A percentile compares a stretch with the other conserved stretches of the same genome.
phyloP scores from a whole-genome alignment of 2,888 invertebrate species.

The Nasonia oneida region DNA sequence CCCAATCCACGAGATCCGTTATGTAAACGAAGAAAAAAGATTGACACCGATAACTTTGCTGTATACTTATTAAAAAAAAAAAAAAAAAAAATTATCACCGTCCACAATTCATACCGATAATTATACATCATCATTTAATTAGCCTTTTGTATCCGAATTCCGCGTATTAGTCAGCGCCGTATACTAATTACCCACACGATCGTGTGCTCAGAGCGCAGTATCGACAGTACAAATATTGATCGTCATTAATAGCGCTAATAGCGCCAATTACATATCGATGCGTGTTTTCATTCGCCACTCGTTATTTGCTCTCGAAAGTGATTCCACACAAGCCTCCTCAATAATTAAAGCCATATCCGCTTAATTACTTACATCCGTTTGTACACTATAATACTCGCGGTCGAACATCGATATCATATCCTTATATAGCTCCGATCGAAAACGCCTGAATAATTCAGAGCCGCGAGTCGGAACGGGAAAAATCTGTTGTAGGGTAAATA shows the following conservation, averaged over 20 bases:
- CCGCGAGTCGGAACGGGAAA: background rate
- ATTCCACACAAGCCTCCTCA: background rate
- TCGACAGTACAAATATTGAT: slow-evolving; percentile 20
- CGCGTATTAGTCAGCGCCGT: background rate
- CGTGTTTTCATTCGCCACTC: slow-evolving; percentile 3
- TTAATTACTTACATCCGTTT: slow-evolving; percentile 24
- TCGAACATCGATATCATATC: background rate
- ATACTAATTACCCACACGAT: background rate
- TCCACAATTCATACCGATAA: too few relatives aligned
- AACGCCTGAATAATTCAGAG: background rate
- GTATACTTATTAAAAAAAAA: background rate
- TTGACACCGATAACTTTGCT: background rate
- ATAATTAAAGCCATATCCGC: background rate
- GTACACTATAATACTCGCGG: background rate
- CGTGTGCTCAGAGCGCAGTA: background rate
- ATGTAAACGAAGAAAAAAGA: background rate
- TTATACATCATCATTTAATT: background rate
- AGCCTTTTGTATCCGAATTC: background rate
- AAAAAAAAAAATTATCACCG: background rate
- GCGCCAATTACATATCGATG: background rate
- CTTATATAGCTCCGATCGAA: background rate
- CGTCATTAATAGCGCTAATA: background rate
- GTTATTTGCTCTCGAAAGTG: slow-evolving; percentile 24
- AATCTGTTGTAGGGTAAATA: slow-evolving; percentile 10
- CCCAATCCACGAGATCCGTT: background rate